These are phyloP conservation scores for Desmophyllum pertusum DNA, from an alignment of 92 coral and sea anemone species.

Conservation along the genomic window DNA sequence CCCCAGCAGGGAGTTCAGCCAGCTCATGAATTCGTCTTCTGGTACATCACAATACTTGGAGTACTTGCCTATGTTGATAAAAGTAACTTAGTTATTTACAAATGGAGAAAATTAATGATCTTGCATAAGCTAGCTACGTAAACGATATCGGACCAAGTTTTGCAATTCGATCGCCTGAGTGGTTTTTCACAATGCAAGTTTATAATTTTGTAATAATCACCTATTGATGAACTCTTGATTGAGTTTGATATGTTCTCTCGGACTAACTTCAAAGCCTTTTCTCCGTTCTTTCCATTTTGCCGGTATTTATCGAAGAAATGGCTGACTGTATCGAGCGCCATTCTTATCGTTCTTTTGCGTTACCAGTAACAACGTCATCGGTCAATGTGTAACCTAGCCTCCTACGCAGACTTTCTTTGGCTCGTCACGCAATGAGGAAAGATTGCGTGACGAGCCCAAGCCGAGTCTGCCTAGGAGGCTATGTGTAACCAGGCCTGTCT, in stretches of 20 bases:
- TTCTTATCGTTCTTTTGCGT: neutral
- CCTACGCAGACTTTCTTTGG: too few species aligned
- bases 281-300: constrained; percentile 19
- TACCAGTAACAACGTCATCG: neutral
- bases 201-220: constrained; percentile 2
- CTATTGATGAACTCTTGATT: constrained; percentile 25
- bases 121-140: too few species aligned
- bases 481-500: too few species aligned
- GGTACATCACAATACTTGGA: constrained; percentile 40
- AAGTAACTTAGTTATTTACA: neutral
- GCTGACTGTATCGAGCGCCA: constrained; percentile 12
- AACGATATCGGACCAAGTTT: neutral
- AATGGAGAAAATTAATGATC: neutral
- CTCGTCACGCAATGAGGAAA: too few species aligned
- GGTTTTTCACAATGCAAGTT: neutral
- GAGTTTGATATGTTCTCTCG: constrained; percentile 23
- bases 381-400: neutral
- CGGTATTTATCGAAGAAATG: constrained; percentile 30
- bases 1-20: constrained; percentile 19
- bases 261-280: constrained; percentile 4
- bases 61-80: constrained; percentile 11
- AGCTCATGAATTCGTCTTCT: constrained; percentile 27
- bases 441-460: too few species aligned
- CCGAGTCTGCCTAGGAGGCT: too few species aligned
- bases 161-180: too few species aligned